A percentile compares a stretch with the other conserved stretches of the same genome.
Conservation (phyloP, 2,797 vertebrate genomes). For the Ctenopoma kingsleyae region DNA sequence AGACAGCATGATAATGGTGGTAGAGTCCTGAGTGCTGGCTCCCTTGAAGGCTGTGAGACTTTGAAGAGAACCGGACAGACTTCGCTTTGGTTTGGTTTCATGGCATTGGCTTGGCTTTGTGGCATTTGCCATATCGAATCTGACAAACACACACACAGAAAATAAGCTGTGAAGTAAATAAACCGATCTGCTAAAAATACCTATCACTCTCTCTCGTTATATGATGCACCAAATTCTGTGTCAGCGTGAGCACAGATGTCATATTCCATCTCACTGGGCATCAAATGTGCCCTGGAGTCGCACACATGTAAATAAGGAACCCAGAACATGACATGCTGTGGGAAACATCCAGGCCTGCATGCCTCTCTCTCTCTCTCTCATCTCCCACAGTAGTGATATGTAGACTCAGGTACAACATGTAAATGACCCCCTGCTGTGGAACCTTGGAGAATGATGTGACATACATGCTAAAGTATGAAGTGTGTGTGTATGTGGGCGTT, state of each 20-base stretch:
- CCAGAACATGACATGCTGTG: constrained; percentile 50
- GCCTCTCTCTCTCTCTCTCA: constrained; percentile 33
- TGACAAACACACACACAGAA: constrained; percentile 49
- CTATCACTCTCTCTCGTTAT: constrained; percentile 14
- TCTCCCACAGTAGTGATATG: constrained; percentile 63
- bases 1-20: constrained; percentile 21
- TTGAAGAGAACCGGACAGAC: constrained; percentile 34
- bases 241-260: constrained; percentile 54
- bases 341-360: constrained; percentile 21
- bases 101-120: constrained; percentile 41
- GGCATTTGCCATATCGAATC: constrained; percentile 37
- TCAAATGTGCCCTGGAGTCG: constrained; percentile 63
- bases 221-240: constrained; percentile 13
- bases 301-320: constrained; percentile 46
- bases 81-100: constrained; percentile 31
- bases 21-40: constrained; percentile 27
- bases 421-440: constrained; percentile 76
- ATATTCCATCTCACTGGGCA: constrained; percentile 66
- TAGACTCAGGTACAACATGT: constrained; percentile 75
- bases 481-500: not conserved
- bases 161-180: constrained; percentile 63
- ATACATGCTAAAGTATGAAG: constrained; percentile 21
- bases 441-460: constrained; percentile 20
- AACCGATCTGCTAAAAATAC: constrained; percentile 59
- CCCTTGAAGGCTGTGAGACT: constrained; percentile 22